Base-by-base conservation (phyloP, 2,113 vertebrate genomes). In the Ibidorhyncha struthersii region DNA sequence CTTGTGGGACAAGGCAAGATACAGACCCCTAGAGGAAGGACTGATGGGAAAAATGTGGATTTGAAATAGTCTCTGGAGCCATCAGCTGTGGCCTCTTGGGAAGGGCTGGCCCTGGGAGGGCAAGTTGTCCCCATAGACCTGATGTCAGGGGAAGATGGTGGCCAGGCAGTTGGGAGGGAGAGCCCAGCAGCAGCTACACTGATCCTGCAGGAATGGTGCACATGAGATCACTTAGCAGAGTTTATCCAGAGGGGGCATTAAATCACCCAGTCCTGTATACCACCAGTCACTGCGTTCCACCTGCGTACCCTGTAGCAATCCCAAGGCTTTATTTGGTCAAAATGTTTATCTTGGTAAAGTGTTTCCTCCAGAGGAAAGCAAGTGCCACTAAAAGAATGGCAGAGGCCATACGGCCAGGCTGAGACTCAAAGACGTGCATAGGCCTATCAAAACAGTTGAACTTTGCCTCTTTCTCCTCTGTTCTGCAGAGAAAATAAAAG, bases 301-400 rank as follows among this genome's bases (percentile, higher is more conserved):
- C 7, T 0, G 0, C 0, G 3, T 52, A 36, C 10, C 20, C 53
- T 77, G 25, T 22, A 71, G 7, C 25, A 50, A 4, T 61, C 62
- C 29, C 6, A 1, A 56, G 67, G 67, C 87, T 93, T 77, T 63
- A 63, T 86, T 73, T 76, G 58, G 58, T 92, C 22, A 66, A 79
- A 77, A n/a, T 6, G 9, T 6, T 58, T 80, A 16, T 74, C 61
- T 86, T 32, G 4, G 10, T 45, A 34, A 78, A 74, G 14, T 7
- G 1, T 72, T 67, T 59, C 30, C 17, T 53, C 16, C 25, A 52
- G 76, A n/a, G 32, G 9, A 85, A 1, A 41, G 12, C 14, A 49
- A 65, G 26, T 20, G 65, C 36, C 36, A 12, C 12, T 78, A n/a
- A 0, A 10, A n/a, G 53, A 52, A 26, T 14, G 36, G 14, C 49